These are phyloP conservation scores for Epicampocera succincta DNA, from an alignment of 2,888 invertebrate genomes.

Conservation along the genomic window DNA sequence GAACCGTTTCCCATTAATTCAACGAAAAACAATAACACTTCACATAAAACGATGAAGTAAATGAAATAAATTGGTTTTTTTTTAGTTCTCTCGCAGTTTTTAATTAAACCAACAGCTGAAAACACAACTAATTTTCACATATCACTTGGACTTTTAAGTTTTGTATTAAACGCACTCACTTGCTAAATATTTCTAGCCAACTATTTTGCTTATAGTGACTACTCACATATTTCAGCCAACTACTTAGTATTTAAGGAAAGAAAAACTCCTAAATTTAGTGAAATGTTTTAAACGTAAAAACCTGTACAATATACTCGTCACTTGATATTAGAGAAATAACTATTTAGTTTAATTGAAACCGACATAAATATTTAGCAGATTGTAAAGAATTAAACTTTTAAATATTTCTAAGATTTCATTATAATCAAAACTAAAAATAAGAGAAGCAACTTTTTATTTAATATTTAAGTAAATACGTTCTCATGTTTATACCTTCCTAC, in stretches of 20 bases:
- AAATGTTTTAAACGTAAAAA: not conserved
- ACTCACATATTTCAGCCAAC: not conserved
- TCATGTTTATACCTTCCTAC: conserved; percentile 42
- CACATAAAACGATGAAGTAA: too few species aligned
- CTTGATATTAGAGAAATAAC: not conserved
- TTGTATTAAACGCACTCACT: too few species aligned
- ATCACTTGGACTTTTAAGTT: too few species aligned
- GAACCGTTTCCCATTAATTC: too few species aligned
- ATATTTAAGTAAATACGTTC: conserved; percentile 45
- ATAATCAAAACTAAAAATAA: conserved; percentile 52
- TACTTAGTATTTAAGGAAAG: conserved; percentile 18
- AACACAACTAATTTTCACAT: too few species aligned
- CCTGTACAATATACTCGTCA: conserved; percentile 21
- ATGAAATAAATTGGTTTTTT: too few species aligned
- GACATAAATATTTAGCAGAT: not conserved
- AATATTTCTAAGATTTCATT: conserved; percentile 34
- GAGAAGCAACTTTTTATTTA: conserved; percentile 20
- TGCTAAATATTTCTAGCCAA: not conserved
- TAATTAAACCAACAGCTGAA: too few species aligned
- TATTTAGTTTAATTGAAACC: not conserved
- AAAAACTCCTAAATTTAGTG: too few species aligned
- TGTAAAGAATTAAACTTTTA: conserved; percentile 37
- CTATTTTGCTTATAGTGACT: conserved; percentile 28
- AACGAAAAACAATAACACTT: too few species aligned
- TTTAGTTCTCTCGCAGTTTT: too few species aligned